phyloP scores from a whole-genome alignment of 1,140 invertebrate species.

The Calliphora vicina region DNA sequence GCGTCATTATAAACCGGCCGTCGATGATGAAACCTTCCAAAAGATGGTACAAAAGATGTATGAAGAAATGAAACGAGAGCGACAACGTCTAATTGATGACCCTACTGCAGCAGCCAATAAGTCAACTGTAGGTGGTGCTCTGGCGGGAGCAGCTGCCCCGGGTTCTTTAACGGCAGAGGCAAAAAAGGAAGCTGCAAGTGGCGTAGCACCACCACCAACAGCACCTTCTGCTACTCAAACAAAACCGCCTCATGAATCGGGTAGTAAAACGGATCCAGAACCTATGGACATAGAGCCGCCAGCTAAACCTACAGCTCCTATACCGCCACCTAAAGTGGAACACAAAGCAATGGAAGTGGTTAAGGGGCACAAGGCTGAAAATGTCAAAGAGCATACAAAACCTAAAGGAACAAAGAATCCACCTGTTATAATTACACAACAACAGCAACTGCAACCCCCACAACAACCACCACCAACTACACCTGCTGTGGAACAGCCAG shows the following conservation, averaged over 20 bases:
- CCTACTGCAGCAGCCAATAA: slow-evolving; percentile 59
- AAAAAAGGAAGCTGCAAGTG: slow-evolving; percentile 18
- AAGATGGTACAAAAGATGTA: slow-evolving; percentile 89
- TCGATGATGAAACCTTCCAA: slow-evolving; percentile 89
- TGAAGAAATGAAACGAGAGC: slow-evolving; percentile 76
- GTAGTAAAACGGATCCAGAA: slow-evolving; percentile 58
- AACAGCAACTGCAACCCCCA: too few species aligned
- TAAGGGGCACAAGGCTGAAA: slow-evolving; percentile 10
- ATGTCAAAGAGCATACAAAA: slow-evolving; percentile 27
- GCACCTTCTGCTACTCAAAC: slow-evolving; percentile 19
- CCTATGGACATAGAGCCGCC: slow-evolving; percentile 61
- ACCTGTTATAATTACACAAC: too few species aligned
- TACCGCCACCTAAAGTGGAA: slow-evolving; percentile 45
- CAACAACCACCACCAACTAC: slow-evolving; percentile 43
- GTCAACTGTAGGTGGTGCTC: slow-evolving; percentile 55
- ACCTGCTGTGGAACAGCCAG: slow-evolving; percentile 41
- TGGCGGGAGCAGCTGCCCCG: not conserved
- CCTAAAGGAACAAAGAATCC: not conserved
- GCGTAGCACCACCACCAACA: not conserved
- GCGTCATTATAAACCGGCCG: slow-evolving; percentile 91
- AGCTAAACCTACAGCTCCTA: slow-evolving; percentile 54
- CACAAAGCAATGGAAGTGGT: not conserved
- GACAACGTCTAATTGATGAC: slow-evolving; percentile 67
- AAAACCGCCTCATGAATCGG: slow-evolving; percentile 44
- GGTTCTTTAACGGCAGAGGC: slow-evolving; percentile 10